These are phyloP conservation scores for Palythoa heliodiscus DNA, from an alignment of 92 coral and sea anemone species.

Conservation along the genomic window DNA sequence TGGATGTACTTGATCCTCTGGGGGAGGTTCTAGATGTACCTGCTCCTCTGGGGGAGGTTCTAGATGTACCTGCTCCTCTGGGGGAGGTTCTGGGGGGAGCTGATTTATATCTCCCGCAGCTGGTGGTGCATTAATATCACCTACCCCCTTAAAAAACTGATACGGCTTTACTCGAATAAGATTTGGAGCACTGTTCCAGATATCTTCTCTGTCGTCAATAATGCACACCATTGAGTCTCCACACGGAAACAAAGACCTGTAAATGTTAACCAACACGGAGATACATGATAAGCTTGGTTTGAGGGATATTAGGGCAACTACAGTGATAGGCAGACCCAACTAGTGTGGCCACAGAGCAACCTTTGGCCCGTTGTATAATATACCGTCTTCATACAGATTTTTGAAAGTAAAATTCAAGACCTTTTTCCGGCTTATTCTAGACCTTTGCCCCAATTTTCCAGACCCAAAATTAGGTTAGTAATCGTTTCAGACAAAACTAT, in stretches of 20 bases:
- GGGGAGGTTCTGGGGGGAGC: constrained; percentile 44
- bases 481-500: too few relatives aligned
- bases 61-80: constrained; percentile 33
- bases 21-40: neutral
- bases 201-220: constrained; percentile 97
- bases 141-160: constrained; percentile 92
- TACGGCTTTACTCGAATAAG: constrained; percentile 92
- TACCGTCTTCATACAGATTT: too few relatives aligned
- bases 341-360: too few relatives aligned
- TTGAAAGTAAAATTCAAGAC: too few relatives aligned
- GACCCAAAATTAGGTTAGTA: too few relatives aligned
- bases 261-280: constrained; percentile 9
- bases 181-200: constrained; percentile 95
- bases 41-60: neutral
- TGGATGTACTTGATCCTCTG: neutral
- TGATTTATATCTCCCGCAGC: constrained; percentile 55
- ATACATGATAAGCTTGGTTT: neutral
- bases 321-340: too few relatives aligned
- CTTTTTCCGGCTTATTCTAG: too few relatives aligned
- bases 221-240: constrained; percentile 99
- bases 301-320: too few relatives aligned
- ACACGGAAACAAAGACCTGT: constrained; percentile 89
- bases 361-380: too few relatives aligned
- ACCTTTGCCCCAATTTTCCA: too few relatives aligned
- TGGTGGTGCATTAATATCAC: constrained; percentile 98